Evolutionary conservation across 1,140 invertebrate species (phyloP).

Genomic region (Pygmarrhopalites habei): DNA sequence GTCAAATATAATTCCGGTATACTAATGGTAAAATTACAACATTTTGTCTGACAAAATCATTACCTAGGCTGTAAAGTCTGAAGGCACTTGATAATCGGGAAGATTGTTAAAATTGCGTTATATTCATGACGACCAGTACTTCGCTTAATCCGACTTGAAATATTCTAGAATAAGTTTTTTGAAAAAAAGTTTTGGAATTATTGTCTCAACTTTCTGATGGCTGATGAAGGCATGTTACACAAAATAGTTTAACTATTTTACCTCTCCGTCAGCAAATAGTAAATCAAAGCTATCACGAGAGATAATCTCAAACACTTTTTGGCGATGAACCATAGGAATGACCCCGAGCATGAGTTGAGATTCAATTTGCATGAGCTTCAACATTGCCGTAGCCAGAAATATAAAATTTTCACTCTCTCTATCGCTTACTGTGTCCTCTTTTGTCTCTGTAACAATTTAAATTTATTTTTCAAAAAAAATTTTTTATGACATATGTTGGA

Average conservation of each 20-base stretch:
- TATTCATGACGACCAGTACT: conserved; percentile 74
- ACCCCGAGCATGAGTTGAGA: conserved; percentile 72
- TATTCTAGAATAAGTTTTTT: conserved; percentile 56
- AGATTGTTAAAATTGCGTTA: conserved; percentile 71
- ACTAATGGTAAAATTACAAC: no score
- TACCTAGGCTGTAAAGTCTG: conserved; percentile 68
- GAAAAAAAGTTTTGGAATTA: no score
- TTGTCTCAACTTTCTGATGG: no score
- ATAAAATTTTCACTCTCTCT: conserved; percentile 82
- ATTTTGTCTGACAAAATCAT: no score
- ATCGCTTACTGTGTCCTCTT: conserved; percentile 62
- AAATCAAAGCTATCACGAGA: conserved; percentile 75
- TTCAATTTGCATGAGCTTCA: conserved; percentile 81
- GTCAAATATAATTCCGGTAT: no score
- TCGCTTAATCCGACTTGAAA: conserved; percentile 66
- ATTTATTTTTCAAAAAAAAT: conserved; percentile 25
- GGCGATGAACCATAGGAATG: conserved; percentile 69
- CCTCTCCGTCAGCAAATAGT: conserved; percentile 77
- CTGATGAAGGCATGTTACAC: no score
- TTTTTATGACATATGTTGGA: not conserved
- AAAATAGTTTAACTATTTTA: no score
- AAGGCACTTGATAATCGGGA: conserved; percentile 78
- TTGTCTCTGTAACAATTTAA: conserved; percentile 45
- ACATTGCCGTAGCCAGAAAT: conserved; percentile 74
- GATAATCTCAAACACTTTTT: conserved; percentile 75